phyloP scores from a whole-genome alignment of 2,888 invertebrate genomes.

The Acronicta alni region DNA sequence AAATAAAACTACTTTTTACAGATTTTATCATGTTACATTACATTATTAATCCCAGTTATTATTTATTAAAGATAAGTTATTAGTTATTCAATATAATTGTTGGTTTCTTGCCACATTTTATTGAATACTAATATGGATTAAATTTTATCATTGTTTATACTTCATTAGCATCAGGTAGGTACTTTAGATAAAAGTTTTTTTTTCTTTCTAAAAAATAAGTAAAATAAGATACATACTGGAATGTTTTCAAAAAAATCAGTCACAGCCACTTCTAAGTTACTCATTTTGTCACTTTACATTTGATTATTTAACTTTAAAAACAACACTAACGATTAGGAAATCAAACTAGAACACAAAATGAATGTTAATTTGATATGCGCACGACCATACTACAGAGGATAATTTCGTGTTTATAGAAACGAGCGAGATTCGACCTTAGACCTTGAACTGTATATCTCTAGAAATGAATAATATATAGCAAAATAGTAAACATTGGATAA shows the following conservation, averaged over 20 bases:
- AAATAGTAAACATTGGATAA: background rate
- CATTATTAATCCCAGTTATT: too few relatives aligned
- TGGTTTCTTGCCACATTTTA: too few relatives aligned
- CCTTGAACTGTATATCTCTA: conserved; percentile 36
- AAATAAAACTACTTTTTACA: too few relatives aligned
- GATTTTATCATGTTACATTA: too few relatives aligned
- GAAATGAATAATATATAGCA: background rate
- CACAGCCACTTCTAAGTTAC: conserved; percentile 71
- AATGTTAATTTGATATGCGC: conserved; percentile 17
- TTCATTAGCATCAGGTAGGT: background rate
- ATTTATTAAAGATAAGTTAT: too few relatives aligned
- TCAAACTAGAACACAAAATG: conserved; percentile 16
- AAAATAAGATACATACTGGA: conserved; percentile 67
- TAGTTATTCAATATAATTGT: too few relatives aligned
- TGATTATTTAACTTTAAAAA: background rate
- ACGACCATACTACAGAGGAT: conserved; percentile 38
- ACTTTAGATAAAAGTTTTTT: too few relatives aligned
- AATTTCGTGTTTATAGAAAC: conserved; percentile 4
- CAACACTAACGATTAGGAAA: background rate
- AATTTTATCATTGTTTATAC: background rate
- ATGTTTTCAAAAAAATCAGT: conserved; percentile 67
- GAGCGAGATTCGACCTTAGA: conserved; percentile 5
- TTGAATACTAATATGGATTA: background rate
- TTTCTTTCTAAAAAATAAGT: too few relatives aligned
- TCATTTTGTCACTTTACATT: conserved; percentile 61